These are phyloP conservation scores for Lepus europaeus DNA, from an alignment of 2,113 vertebrate genomes.

Conservation along the genomic window DNA sequence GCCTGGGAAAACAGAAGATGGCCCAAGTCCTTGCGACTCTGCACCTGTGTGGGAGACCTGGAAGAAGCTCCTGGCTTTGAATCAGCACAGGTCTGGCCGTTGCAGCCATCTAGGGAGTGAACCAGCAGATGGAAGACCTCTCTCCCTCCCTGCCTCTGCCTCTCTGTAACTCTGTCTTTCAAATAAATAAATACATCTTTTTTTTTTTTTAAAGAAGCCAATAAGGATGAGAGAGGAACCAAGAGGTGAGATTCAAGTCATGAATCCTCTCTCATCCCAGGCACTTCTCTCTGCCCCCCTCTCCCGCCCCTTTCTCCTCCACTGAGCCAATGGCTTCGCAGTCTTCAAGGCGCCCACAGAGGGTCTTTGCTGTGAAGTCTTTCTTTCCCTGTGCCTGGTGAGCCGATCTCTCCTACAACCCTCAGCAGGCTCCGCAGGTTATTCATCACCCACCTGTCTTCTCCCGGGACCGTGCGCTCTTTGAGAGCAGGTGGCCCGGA, in stretches of 20 bases:
- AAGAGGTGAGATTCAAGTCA: not conserved
- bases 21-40: too few relatives aligned
- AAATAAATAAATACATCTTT: too few relatives aligned
- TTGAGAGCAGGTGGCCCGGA: not conserved
- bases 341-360: not conserved
- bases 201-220: not conserved
- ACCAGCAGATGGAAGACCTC: too few relatives aligned
- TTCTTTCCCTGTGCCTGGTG: fast-evolving
- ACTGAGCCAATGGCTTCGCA: not conserved
- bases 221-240: not conserved
- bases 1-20: too few relatives aligned
- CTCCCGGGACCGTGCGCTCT: not conserved
- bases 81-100: too few relatives aligned
- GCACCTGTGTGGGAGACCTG: too few relatives aligned
- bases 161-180: too few relatives aligned
- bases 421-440: not conserved
- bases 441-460: not conserved
- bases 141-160: too few relatives aligned
- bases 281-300: not conserved
- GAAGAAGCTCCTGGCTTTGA: too few relatives aligned
- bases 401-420: not conserved
- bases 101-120: too few relatives aligned
- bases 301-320: not conserved
- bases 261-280: not conserved
- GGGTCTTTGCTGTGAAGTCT: not conserved